Percentiles rank a stretch among this genome's conserved stretches.
phyloP scores from a whole-genome alignment of 1,140 invertebrate genomes.

The Drosophila kepulauana region DNA sequence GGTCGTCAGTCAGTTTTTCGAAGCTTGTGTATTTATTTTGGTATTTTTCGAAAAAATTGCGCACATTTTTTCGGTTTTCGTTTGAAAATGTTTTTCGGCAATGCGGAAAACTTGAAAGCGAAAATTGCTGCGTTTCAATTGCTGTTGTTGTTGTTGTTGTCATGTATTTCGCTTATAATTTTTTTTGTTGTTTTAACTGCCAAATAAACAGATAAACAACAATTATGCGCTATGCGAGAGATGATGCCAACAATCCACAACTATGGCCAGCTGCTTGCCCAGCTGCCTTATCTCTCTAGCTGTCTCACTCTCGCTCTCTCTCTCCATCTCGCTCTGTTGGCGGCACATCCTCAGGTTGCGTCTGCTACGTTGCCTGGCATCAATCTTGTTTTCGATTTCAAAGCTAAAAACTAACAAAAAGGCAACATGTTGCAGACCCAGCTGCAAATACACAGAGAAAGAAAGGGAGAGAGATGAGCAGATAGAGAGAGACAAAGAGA shows the following conservation, averaged over 20 bases:
- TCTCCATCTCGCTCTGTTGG: conserved; percentile 6
- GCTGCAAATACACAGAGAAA: conserved; percentile 18
- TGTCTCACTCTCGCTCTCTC: neutral
- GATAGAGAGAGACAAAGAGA: conserved; percentile 29
- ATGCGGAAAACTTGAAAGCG: conserved; percentile 73
- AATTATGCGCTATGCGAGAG: conserved; percentile 52
- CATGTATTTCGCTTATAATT: conserved; percentile 19
- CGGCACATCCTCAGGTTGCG: conserved; percentile 23
- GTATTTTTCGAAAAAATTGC: conserved; percentile 44
- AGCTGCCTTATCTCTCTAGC: conserved; percentile 46
- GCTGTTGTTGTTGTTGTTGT: conserved; percentile 20
- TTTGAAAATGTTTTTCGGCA: conserved; percentile 40
- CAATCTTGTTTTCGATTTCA: conserved; percentile 82
- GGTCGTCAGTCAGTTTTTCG: conserved; percentile 46
- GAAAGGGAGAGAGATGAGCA: conserved; percentile 1
- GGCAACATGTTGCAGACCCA: conserved; percentile 66
- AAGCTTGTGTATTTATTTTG: conserved; percentile 20
- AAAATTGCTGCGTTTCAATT: conserved; percentile 49
- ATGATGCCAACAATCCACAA: conserved; percentile 34
- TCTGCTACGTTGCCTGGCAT: conserved; percentile 52
- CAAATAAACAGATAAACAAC: conserved; percentile 67
- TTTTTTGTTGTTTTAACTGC: conserved; percentile 32
- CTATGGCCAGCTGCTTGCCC: conserved; percentile 57
- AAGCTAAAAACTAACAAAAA: conserved; percentile 63
- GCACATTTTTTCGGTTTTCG: conserved; percentile 47